phyloP scores from a whole-genome alignment of 2,888 invertebrate genomes.

The Parascotia fuliginaria region DNA sequence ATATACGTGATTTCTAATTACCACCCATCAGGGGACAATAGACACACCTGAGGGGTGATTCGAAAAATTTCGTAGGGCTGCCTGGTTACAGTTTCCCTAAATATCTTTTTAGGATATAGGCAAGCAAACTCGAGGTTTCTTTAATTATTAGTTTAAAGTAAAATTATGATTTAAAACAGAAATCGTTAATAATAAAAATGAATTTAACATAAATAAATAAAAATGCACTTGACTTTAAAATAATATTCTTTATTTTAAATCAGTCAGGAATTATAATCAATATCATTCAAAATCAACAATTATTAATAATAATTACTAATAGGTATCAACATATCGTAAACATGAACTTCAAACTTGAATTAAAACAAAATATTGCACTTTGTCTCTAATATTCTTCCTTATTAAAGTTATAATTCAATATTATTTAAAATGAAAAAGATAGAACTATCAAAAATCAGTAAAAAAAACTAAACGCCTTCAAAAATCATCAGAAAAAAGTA shows the following conservation, averaged over 20 bases:
- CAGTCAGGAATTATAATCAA: neutral
- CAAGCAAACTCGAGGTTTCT: neutral
- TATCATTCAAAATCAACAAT: neutral
- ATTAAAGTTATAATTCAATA: neutral
- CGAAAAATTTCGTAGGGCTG: slow-evolving; percentile 7
- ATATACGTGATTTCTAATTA: slow-evolving; percentile 11
- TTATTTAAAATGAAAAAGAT: neutral
- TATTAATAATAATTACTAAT: neutral
- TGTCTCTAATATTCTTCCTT: neutral
- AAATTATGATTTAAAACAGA: neutral
- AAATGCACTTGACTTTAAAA: slow-evolving; percentile 1
- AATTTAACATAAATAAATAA: slow-evolving; percentile 1
- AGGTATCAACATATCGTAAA: neutral
- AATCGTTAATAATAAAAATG: too few relatives aligned
- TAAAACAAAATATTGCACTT: neutral
- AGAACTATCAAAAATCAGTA: neutral
- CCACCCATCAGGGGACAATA: slow-evolving; percentile 12
- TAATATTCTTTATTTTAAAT: slow-evolving; percentile 1
- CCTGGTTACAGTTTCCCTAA: slow-evolving; percentile 2
- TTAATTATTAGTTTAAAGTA: neutral
- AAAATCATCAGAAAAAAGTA: neutral
- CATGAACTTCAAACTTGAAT: neutral
- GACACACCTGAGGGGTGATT: slow-evolving; percentile 8
- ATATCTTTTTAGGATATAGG: neutral
- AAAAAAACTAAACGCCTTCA: neutral